These are phyloP conservation scores for Brachypodius melanocephalos DNA, from an alignment of 2,113 vertebrate species.

Conservation along the genomic window DNA sequence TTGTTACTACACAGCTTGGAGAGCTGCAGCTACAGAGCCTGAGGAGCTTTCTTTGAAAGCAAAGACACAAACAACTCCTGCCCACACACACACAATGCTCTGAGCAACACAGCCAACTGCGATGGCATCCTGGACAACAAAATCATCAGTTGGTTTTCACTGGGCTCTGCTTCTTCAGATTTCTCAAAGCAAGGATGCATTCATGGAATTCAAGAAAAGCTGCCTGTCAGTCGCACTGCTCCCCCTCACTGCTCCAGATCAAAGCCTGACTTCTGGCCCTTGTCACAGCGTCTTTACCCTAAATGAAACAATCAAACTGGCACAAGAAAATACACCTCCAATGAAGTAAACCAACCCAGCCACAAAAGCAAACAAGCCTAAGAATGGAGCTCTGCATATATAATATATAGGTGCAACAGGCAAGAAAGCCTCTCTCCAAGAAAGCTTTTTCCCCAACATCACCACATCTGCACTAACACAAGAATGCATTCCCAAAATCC, in stretches of 20 bases:
- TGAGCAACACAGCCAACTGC: neutral
- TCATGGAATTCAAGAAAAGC: neutral
- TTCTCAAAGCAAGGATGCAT: neutral
- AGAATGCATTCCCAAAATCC: neutral
- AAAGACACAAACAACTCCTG: neutral
- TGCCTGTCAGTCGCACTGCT: neutral
- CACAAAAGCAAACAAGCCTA: neutral
- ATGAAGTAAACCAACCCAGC: neutral
- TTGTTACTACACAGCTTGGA: neutral
- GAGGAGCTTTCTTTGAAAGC: neutral
- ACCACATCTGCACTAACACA: neutral
- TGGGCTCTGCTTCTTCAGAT: neutral
- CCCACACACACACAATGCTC: neutral
- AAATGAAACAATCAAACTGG: neutral
- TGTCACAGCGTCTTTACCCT: neutral
- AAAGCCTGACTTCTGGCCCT: neutral
- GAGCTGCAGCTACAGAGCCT: neutral
- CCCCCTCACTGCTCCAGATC: neutral
- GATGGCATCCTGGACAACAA: neutral
- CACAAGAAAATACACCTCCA: neutral
- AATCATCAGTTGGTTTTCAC: neutral
- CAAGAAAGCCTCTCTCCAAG: neutral
- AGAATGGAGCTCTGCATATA: neutral
- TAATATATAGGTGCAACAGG: accelerated
- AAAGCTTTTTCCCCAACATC: accelerated